Conservation (phyloP, 2,888 invertebrate species). For the Acanthoscelides obtectus region DNA sequence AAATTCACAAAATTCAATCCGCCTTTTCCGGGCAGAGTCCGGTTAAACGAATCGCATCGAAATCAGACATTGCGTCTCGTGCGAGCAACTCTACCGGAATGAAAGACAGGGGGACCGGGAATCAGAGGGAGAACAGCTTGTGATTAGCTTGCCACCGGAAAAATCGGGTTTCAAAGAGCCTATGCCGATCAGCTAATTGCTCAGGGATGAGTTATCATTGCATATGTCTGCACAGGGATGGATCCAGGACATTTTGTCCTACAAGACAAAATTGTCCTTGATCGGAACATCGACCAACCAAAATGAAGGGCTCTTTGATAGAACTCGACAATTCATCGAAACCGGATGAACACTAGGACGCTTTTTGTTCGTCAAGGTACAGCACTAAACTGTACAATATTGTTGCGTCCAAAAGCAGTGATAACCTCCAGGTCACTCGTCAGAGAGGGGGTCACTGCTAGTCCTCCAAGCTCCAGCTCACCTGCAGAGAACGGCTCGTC, state of each 20-base stretch:
- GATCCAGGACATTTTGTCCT: not conserved
- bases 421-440: too few relatives aligned
- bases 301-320: too few relatives aligned
- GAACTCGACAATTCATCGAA: too few relatives aligned
- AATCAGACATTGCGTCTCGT: conserved; percentile 18
- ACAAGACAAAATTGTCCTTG: too few relatives aligned
- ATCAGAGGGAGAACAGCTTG: not conserved
- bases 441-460: too few relatives aligned
- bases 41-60: conserved; percentile 43
- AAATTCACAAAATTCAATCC: conserved; percentile 43
- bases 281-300: too few relatives aligned
- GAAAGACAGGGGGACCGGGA: conserved; percentile 27
- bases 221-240: conserved; percentile 14
- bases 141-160: conserved; percentile 30
- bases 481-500: too few relatives aligned
- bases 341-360: too few relatives aligned
- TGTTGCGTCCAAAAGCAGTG: too few relatives aligned
- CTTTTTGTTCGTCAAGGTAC: too few relatives aligned
- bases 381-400: too few relatives aligned
- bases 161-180: conserved; percentile 45
- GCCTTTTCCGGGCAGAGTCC: conserved; percentile 34
- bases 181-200: not conserved
- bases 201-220: conserved; percentile 24
- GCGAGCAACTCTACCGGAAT: conserved; percentile 39
- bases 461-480: too few relatives aligned